Conservation (phyloP, 2,113 vertebrate genomes). For the Gulo gulo region DNA sequence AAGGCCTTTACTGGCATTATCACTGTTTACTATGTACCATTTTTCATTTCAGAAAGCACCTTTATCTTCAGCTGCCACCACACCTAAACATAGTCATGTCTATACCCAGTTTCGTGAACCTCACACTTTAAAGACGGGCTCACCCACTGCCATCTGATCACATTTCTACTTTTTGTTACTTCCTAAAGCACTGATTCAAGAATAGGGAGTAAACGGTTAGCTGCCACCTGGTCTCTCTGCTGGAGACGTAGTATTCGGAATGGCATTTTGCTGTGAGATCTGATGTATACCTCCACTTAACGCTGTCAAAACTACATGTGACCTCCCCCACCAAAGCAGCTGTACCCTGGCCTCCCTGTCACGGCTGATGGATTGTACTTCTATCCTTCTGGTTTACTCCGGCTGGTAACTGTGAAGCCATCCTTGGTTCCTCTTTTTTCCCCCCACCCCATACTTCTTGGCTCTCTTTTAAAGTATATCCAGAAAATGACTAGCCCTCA, state of each 20-base stretch:
- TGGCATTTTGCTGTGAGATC: neutral
- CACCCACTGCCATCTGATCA: neutral
- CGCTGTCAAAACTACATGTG: neutral
- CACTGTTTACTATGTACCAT: neutral
- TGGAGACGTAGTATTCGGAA: neutral
- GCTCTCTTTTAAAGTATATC: neutral
- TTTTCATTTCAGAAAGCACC: neutral
- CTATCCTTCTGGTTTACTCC: neutral
- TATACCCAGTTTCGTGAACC: neutral
- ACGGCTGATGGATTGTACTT: neutral
- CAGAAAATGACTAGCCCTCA: neutral
- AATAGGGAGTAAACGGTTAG: neutral
- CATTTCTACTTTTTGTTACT: neutral
- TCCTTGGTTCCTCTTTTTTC: neutral
- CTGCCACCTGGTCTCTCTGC: neutral
- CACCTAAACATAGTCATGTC: neutral
- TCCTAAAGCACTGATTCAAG: neutral
- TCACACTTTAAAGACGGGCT: neutral
- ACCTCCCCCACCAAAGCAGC: neutral
- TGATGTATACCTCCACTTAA: neutral
- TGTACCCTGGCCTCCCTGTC: too few species aligned
- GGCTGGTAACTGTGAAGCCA: neutral
- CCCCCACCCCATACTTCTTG: neutral
- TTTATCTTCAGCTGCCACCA: neutral
- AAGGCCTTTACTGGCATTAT: neutral